Percentiles rank a stretch among this genome's conserved stretches.
These are phyloP conservation scores for Melanostigma gelatinosum DNA, from an alignment of 2,113 vertebrate species.

Conservation along the genomic window DNA sequence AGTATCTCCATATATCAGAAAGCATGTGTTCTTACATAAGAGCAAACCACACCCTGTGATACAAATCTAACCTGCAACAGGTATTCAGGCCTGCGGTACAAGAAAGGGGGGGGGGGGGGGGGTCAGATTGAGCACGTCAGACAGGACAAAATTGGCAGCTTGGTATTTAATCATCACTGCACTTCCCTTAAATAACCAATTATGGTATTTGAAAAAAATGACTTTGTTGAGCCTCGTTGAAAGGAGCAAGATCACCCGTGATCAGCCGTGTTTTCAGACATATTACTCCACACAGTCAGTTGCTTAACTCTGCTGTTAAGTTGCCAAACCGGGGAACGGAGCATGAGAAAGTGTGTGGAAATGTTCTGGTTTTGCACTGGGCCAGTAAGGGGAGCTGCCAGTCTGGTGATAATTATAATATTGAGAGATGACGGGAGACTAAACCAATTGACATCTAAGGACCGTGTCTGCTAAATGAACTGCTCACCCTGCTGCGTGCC, in stretches of 20 bases:
- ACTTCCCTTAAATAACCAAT: conserved; percentile 1
- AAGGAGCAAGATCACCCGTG: conserved; percentile 12
- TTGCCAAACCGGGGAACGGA: conserved; percentile 26
- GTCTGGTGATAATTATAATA: conserved; percentile 79
- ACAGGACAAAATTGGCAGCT: neutral
- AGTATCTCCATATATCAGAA: conserved; percentile 33
- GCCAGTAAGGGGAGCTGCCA: conserved; percentile 59
- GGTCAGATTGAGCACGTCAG: no score
- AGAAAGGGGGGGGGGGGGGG: neutral
- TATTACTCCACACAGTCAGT: conserved; percentile 4
- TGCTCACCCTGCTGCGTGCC: conserved; percentile 31
- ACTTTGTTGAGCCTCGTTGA: neutral
- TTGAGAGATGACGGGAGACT: conserved; percentile 68
- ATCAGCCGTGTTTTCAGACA: conserved; percentile 1
- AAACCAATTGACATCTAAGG: conserved; percentile 73
- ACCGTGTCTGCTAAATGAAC: conserved; percentile 73
- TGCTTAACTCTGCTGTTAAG: conserved; percentile 23
- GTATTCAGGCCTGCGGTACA: conserved; percentile 9
- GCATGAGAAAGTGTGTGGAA: conserved; percentile 33
- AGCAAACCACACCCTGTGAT: conserved; percentile 21
- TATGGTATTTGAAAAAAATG: conserved; percentile 5
- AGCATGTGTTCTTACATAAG: conserved; percentile 35
- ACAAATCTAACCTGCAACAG: conserved; percentile 25
- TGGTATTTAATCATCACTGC: conserved; percentile 19
- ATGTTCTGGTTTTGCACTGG: conserved; percentile 32